Conservation (phyloP, 2,113 vertebrate genomes). For the Nesoenas mayeri region DNA sequence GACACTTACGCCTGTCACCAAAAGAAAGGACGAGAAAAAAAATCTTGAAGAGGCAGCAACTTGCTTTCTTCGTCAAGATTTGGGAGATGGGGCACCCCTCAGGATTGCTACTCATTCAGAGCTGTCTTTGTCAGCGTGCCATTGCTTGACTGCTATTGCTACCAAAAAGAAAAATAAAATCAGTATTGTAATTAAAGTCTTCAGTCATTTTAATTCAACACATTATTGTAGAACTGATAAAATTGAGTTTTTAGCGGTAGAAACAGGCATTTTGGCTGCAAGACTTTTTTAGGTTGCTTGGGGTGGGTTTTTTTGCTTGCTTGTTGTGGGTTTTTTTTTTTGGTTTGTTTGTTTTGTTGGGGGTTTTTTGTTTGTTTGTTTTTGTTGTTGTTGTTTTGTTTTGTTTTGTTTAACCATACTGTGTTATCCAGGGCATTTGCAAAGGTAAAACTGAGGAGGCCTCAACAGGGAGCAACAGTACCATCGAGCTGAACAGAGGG, state of each 20-base stretch:
- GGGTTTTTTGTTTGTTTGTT: background rate
- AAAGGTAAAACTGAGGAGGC: background rate
- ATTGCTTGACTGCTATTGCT: background rate
- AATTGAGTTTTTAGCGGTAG: background rate
- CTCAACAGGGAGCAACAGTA: background rate
- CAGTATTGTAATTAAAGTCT: background rate
- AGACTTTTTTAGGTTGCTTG: background rate
- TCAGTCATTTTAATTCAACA: background rate
- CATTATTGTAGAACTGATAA: background rate
- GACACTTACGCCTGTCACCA: conserved; percentile 51
- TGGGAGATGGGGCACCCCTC: background rate
- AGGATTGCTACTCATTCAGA: conserved; percentile 3
- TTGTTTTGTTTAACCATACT: background rate
- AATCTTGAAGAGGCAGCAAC: conserved; percentile 21
- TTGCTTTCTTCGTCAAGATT: conserved; percentile 38
- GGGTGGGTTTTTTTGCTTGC: background rate
- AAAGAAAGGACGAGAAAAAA: conserved; percentile 32
- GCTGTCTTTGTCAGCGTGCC: background rate
- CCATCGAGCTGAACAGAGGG: background rate
- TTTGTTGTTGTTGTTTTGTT: background rate
- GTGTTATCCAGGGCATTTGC: background rate
- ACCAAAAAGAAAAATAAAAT: background rate
- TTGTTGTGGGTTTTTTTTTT: too few species aligned
- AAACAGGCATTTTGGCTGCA: background rate
- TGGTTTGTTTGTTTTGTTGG: too few species aligned